Conservation (phyloP, 2,797 vertebrate species). For the Gila robusta region DNA sequence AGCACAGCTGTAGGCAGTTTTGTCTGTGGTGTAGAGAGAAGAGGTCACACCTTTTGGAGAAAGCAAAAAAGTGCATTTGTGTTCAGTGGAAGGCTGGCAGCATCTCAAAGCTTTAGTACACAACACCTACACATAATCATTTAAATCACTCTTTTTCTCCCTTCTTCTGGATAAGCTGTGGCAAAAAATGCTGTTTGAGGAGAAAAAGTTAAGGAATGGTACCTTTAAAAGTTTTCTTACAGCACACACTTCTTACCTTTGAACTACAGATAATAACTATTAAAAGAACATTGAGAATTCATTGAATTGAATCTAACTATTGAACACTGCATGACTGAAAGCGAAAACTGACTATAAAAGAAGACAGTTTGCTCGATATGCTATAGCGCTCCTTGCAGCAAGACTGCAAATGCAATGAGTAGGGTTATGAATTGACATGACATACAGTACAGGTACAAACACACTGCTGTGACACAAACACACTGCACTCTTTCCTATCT, state of each 20-base stretch:
- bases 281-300: not conserved
- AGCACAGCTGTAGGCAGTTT: conserved; percentile 39
- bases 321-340: not conserved
- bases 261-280: not conserved
- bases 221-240: conserved; percentile 1
- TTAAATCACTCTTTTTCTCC: not conserved
- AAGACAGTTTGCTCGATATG: no score
- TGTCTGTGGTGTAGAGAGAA: conserved; percentile 38
- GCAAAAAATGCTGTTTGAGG: not conserved
- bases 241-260: not conserved
- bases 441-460: no score
- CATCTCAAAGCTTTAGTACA: conserved; percentile 39
- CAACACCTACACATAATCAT: conserved; percentile 23
- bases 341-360: not conserved
- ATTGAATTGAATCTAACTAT: not conserved
- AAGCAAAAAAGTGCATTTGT: conserved; percentile 28
- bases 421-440: no score
- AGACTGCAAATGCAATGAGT: no score
- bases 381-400: no score
- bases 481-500: no score
- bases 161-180: conserved; percentile 16
- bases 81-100: conserved; percentile 44
- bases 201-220: not conserved
- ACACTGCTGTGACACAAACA: no score
- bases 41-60: conserved; percentile 33